These are phyloP conservation scores for Chaenocephalus aceratus DNA, from an alignment of 2,113 vertebrate species.

Conservation along the genomic window DNA sequence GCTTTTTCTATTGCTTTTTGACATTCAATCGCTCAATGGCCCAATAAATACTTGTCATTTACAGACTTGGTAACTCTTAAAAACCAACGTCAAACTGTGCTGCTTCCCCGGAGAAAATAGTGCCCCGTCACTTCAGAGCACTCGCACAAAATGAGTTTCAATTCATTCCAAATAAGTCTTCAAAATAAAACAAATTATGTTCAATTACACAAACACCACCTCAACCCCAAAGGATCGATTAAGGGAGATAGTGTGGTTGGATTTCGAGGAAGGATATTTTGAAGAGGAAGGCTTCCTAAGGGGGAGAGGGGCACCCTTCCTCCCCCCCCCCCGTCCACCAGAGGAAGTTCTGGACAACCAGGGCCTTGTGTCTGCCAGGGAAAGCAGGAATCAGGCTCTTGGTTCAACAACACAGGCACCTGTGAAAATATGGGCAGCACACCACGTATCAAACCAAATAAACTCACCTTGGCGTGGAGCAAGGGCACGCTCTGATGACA, in stretches of 20 bases:
- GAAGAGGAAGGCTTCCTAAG: conserved; percentile 40
- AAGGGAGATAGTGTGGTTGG: not conserved
- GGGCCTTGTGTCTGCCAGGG: conserved; percentile 73
- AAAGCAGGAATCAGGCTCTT: conserved; percentile 72
- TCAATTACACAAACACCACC: not conserved
- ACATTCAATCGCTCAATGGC: conserved; percentile 46
- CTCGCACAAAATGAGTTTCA: not conserved
- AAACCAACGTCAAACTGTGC: conserved; percentile 28
- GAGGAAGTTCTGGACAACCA: conserved; percentile 75
- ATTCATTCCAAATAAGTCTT: conserved; percentile 6
- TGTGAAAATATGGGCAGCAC: conserved; percentile 81
- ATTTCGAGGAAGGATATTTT: conserved; percentile 34
- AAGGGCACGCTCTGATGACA: conserved; percentile 77
- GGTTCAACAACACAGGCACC: conserved; percentile 80
- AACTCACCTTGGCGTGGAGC: conserved; percentile 69
- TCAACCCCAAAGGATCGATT: not conserved
- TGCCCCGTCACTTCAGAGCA: not conserved
- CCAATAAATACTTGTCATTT: conserved; percentile 52
- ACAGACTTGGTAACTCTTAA: conserved; percentile 29
- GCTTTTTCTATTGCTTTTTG: conserved; percentile 29
- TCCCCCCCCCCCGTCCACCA: conserved; percentile 15
- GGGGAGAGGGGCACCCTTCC: conserved; percentile 8
- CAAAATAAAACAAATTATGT: conserved; percentile 23
- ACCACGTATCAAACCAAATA: conserved; percentile 82
- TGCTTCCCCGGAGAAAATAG: not conserved